Evolutionary conservation across 2,888 invertebrate genomes (phyloP), one percentile per base, ranked within the genome.

Genomic region (Nipponacmea schrenckii): DNA sequence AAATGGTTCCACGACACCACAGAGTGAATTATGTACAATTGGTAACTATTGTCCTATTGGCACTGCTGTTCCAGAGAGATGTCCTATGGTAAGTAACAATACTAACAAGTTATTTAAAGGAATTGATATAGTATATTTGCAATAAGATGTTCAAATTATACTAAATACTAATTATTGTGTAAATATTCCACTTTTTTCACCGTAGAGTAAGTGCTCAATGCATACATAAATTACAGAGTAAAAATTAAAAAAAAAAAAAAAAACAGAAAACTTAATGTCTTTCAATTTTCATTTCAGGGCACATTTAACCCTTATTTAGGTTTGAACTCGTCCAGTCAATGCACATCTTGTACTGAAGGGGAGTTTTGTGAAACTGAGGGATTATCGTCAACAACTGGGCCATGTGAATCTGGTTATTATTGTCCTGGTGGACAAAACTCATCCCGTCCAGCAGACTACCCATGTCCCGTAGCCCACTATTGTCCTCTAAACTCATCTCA

Each of bases 281-380:
- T 31, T 5, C 31, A 39, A 1, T 39, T 7, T 39, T 39, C 8
- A 68, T 74, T 77, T 5, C 77, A 87, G 86, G 87, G 87, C 12
- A 87, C 87, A 3, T 88, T 85, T 76, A 87, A 83, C 71, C 83
- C 85, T 1, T 83, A 84, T 76, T 68, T 75, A 5, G 86, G 86
- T 44, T 76, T 87, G n/a, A 81, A 79, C 69, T 75, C 72, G 56
- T 70, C 80, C 1, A 75, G 75, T 24, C 78, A 79, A 27, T 87
- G 87, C 74, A 85, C 85, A 8, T 71, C 74, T 1, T 87, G 87
- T 78, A 83, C 84, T 5, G 75, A 77, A 39, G 87, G 87, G 1
- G 77, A 81, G 63, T 85, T 79, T 72, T 85, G 85, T 74, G 81
- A 73, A 24, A 70, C 77, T 2, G 78, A 82, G 69, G 84, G 84